Evolutionary conservation across 2,797 vertebrate genomes (phyloP).

Genomic region (Cyclopterus lumpus): DNA sequence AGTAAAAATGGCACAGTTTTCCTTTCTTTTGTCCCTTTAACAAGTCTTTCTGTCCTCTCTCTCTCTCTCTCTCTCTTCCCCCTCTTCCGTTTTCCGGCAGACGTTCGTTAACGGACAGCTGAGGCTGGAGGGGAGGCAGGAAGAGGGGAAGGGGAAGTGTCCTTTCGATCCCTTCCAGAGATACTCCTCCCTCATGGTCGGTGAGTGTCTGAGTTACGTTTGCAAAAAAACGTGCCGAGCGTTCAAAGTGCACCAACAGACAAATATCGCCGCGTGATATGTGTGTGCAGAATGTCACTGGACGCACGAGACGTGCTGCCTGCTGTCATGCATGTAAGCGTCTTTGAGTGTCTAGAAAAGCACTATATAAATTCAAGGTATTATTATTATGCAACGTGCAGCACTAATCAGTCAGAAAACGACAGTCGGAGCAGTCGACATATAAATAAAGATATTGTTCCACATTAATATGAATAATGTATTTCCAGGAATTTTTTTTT

Average conservation of each 20-base stretch:
- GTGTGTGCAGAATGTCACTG: slow-evolving; percentile 17
- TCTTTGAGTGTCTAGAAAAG: too few species aligned
- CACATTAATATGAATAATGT: slow-evolving; percentile 42
- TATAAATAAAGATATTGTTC: slow-evolving; percentile 43
- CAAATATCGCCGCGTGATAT: slow-evolving; percentile 10
- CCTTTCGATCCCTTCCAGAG: slow-evolving; percentile 87
- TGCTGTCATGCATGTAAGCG: too few species aligned
- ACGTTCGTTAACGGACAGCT: slow-evolving; percentile 77
- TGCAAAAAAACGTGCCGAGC: slow-evolving; percentile 10
- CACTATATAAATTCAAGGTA: too few species aligned
- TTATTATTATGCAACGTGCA: background rate
- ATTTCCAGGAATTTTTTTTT: slow-evolving; percentile 61
- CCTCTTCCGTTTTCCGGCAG: slow-evolving; percentile 65
- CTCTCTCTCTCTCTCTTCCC: background rate
- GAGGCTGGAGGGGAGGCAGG: slow-evolving; percentile 76
- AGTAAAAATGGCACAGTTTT: slow-evolving; percentile 20
- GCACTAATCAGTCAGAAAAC: slow-evolving; percentile 4
- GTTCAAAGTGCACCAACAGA: slow-evolving; percentile 48
- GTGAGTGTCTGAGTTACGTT: slow-evolving; percentile 76
- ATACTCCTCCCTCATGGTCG: slow-evolving; percentile 84
- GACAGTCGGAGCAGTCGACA: background rate
- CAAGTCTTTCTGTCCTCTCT: slow-evolving; percentile 14
- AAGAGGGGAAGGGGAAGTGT: slow-evolving; percentile 86
- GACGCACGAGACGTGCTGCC: background rate
- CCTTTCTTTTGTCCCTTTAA: background rate